Base-by-base conservation (phyloP, 1,140 invertebrate genomes). In the Sitophilus oryzae region DNA sequence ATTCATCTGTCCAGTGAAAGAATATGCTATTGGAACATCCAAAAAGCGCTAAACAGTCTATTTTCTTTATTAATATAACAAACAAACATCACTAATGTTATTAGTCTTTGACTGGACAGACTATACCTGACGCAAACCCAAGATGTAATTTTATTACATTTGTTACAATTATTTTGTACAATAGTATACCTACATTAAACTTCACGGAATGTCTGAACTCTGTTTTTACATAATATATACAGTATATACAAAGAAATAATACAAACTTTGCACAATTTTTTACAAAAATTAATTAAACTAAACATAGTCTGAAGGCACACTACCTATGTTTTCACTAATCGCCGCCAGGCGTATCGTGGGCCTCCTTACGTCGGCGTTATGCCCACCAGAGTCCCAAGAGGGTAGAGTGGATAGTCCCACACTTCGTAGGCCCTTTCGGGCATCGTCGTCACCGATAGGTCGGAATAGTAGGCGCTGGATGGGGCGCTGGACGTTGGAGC, bases 381-480 rank as follows among this genome's bases (percentile, higher is more conserved):
- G 19, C 53, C 65, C 38, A 16, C 51, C 66, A 63, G 38, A 52
- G 53, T 70, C 72, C 76, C 62, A 18, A 22, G 46, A 4, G 3
- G 77, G 59, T 30, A 65, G 47, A n/a, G 66, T 69, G n/a, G 72
- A 70, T 19, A 76, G 61, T 2, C 76, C 77, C 9, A 80, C 77
- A 78, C 73, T 67, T 80, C 78, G 58, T 80, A 80, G 18, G 77
- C 76, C 11, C 76, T 64, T 46, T 79, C 78, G 0, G 75, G 73
- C 53, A 74, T 69, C 23, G 74, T 73, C 1, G 73, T 75, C 4
- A 74, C 73, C 11, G 77, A 79, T n/a, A 83, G 69, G 66, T 84
- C 82, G 49, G 81, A 83, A 67, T 84, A 85, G 64, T 85, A 85
- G 3, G 82, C 82, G 68, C 81, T 83, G 62, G 82, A 84, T 9